phyloP scores from a whole-genome alignment of 2,888 invertebrate genomes.

The Lordiphosa andalusiaca region DNA sequence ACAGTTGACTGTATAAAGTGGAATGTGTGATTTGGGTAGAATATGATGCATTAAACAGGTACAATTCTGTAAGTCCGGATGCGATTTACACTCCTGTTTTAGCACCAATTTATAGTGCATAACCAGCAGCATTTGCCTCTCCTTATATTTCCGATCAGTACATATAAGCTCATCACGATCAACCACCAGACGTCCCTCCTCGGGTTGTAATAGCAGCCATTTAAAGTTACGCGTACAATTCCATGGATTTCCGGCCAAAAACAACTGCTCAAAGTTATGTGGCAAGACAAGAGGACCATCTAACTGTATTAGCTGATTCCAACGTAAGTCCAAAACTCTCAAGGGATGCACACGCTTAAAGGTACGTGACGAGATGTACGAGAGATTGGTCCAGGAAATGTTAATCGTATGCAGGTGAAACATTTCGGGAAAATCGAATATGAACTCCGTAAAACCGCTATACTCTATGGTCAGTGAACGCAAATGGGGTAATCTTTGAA shows the following conservation, averaged over 20 bases:
- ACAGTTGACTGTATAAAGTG: conserved; percentile 79
- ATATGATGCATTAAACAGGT: conserved; percentile 78
- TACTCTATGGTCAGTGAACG: conserved; percentile 76
- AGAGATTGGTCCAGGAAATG: conserved; percentile 79
- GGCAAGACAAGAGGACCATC: conserved; percentile 76
- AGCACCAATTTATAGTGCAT: conserved; percentile 79
- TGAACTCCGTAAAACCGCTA: conserved; percentile 73
- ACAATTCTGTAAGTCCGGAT: conserved; percentile 77
- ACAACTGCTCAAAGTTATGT: conserved; percentile 68
- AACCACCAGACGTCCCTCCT: conserved; percentile 68
- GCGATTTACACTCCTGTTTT: conserved; percentile 74
- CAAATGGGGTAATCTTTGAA: conserved; percentile 74
- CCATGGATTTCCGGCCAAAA: conserved; percentile 79
- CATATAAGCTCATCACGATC: conserved; percentile 77
- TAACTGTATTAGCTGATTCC: conserved; percentile 78
- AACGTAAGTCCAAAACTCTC: conserved; percentile 77
- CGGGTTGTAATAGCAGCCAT: conserved; percentile 76
- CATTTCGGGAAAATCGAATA: conserved; percentile 77
- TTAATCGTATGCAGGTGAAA: conserved; percentile 77
- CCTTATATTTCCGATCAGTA: conserved; percentile 77
- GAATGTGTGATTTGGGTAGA: conserved; percentile 72
- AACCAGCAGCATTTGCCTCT: conserved; percentile 75
- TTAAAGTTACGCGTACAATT: conserved; percentile 79
- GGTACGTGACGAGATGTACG: conserved; percentile 70
- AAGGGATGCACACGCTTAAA: conserved; percentile 74